Evolutionary conservation across 2,888 invertebrate genomes (phyloP), one percentile per base, ranked within the genome.

Genomic region (Cylloceria caligata): DNA sequence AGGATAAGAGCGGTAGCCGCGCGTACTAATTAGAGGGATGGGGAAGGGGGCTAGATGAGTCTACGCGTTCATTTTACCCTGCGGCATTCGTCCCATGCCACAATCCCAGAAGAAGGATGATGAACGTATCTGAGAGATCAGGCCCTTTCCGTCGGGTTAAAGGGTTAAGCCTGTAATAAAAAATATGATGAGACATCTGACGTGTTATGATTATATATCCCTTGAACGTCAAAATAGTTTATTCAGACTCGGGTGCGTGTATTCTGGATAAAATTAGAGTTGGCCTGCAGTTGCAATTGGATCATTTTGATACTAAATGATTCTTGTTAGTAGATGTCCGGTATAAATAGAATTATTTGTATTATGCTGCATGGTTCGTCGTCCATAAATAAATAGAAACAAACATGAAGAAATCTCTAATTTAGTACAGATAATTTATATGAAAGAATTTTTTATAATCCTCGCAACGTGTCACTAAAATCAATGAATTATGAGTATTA

Each of bases 21-120:
- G 71, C 78, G 74, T 73, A 78, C 81, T 82, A 82, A 82, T 82
- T 82, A 82, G 71, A 82, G 81, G 52, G n/a, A n/a, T n/a, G n/a
- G n/a, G n/a, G n/a, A n/a, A n/a, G n/a, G 65, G 19, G 49, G 21
- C 49, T 47, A 19, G 65, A 81, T 39, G 55, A 72, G 60, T 42
- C 45, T 67, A 34, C 13, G 69, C 60, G 69, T 36, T 27, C 72
- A 57, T 74, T 60, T 67, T 49, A 60, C 30, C 62, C 27, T n/a
- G 52, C 55, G 72, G 47, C 68, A 47, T 47, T 64, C 11, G 19
- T 21, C 27, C 9, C 69, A 24, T 24, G 34, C 9, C 64, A 69
- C 42, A 65, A 57, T 57, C 27, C 30, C 71, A 27, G 69, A 57
- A 68, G 52, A 36, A 36, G 52, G 30, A 13, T 9, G 68, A 68